Base-by-base conservation (phyloP, 2,797 vertebrate species). In the Phoeniculus purpureus region DNA sequence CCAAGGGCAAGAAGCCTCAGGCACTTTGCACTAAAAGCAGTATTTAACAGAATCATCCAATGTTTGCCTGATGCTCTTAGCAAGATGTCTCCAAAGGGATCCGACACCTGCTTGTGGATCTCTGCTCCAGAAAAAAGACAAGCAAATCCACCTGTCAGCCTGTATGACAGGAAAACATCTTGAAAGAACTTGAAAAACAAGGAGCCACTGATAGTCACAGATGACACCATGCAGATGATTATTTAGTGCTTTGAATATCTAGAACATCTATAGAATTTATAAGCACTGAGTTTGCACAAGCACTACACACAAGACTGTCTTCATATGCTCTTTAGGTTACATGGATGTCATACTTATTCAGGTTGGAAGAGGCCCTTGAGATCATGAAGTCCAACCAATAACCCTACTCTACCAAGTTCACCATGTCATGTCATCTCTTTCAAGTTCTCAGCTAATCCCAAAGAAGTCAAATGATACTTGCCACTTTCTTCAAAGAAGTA, bases 401-500 rank as follows among this genome's bases (percentile, higher is more conserved):
- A 43, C 16, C 43, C 43, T 43, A 43, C 43, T 43, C 43, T 43
- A 43, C 14, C 43, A 43, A 43, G 43, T 43, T 43, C 43, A 43
- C 43, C 43, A 15, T 14, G 43, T 43, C 43, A 43, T 43, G 43
- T 29, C 29, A 21, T 31, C 45, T 21, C 2, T 5, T 60, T 21
- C 31, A 55, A 43, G 52, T 54, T 73, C 81, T 25, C 55, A 58
- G 55, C 51, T 43, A 26, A 23, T 23, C 58, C 73, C 8, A 81
- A 82, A 86, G 31, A 8, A 73, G 34, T 40, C 25, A 91, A 85
- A 84, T 21, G 68, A 82, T 86, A 98, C 98, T 99, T 98, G 98
- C 98, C 98, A 96, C 98, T 98, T 97, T 99, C 98, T 97, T 99
- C 98, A 97, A 99, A 99, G 97, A 98, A 98, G 97, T 98, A 98